Conservation (phyloP, 2,113 vertebrate species). For the Scortum barcoo region DNA sequence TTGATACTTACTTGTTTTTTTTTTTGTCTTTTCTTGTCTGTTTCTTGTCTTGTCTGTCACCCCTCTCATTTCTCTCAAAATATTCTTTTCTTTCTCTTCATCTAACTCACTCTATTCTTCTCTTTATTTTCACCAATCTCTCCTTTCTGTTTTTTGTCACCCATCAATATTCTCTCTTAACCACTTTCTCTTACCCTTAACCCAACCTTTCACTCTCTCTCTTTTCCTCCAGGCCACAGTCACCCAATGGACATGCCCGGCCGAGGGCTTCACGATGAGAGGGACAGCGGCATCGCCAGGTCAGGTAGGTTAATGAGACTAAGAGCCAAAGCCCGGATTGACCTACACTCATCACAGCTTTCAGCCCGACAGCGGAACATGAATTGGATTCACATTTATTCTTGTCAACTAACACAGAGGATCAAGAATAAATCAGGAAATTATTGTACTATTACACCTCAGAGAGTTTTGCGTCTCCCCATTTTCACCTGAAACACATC, state of each 20-base stretch:
- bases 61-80: background rate
- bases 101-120: background rate
- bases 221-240: slow-evolving; percentile 90
- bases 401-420: slow-evolving; percentile 21
- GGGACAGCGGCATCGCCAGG: slow-evolving; percentile 97
- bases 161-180: background rate
- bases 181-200: background rate
- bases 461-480: background rate
- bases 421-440: background rate
- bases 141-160: background rate
- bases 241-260: slow-evolving; percentile 99
- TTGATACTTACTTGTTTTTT: slow-evolving; percentile 10
- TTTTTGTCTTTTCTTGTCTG: background rate
- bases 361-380: slow-evolving; percentile 16
- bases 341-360: slow-evolving; percentile 38
- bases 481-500: background rate
- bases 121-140: background rate
- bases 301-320: slow-evolving; percentile 89
- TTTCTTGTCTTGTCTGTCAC: accelerated
- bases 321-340: slow-evolving; percentile 59
- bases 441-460: background rate
- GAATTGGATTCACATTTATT: slow-evolving; percentile 23
- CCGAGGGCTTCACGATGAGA: slow-evolving; percentile 91
- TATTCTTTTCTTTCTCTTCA: background rate
- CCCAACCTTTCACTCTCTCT: background rate